These are phyloP conservation scores for Scophthalmus maximus DNA, from an alignment of 2,113 vertebrate species.

Conservation along the genomic window DNA sequence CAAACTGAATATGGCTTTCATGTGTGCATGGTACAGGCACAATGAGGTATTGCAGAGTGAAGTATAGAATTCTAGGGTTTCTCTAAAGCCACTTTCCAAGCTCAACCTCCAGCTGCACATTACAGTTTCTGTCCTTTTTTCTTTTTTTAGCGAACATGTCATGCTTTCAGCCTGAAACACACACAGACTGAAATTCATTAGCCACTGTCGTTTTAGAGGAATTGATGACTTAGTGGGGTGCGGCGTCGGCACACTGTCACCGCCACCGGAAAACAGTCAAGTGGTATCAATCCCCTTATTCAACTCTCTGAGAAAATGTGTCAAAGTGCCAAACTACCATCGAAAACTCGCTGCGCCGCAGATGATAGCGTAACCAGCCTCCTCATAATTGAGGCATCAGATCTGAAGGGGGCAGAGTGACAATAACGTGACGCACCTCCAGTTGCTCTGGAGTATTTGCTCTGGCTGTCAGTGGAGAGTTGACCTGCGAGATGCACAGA, in stretches of 20 bases:
- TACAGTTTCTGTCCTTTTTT: not conserved
- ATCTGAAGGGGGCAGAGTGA: conserved; percentile 35
- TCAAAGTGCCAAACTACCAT: not conserved
- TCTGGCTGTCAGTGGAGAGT: conserved; percentile 58
- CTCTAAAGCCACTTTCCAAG: not conserved
- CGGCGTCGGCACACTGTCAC: too few relatives aligned
- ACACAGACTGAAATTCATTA: conserved; percentile 4
- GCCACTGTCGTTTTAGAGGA: not conserved
- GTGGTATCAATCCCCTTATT: not conserved
- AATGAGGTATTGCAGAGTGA: conserved; percentile 6
- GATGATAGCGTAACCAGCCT: not conserved
- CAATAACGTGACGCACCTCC: conserved; percentile 21
- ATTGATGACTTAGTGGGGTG: not conserved
- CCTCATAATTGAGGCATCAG: conserved; percentile 3
- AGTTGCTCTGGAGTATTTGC: conserved; percentile 42
- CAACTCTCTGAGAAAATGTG: not conserved
- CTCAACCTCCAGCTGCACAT: conserved; percentile 1
- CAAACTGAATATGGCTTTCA: conserved; percentile 32
- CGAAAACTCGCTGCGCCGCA: not conserved
- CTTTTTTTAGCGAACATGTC: too few relatives aligned
- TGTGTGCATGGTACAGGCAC: conserved; percentile 19
- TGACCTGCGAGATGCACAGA: conserved; percentile 59
- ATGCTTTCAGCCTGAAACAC: too few relatives aligned
- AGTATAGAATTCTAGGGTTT: conserved; percentile 27
- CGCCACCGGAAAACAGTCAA: too few relatives aligned